Evolutionary conservation across 1,140 invertebrate genomes (phyloP).

Genomic region (Drosophila biarmipes): DNA sequence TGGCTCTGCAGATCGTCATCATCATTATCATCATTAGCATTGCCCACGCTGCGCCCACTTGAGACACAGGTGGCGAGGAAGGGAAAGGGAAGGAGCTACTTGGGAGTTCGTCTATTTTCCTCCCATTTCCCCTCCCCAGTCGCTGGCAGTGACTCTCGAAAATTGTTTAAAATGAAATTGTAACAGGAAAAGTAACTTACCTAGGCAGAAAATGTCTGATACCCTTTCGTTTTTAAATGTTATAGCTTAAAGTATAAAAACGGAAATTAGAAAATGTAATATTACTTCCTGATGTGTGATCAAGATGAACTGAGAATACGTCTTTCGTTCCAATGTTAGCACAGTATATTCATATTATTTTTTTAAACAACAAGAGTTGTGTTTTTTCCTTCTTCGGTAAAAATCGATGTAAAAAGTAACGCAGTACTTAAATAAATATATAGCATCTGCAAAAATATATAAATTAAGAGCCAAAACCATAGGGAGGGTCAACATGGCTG

Average conservation of each 20-base stretch:
- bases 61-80: conserved; percentile 5
- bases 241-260: neutral
- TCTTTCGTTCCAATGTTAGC: no score
- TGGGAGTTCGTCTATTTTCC: conserved; percentile 25
- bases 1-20: conserved; percentile 72
- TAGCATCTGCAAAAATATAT: no score
- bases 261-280: no score
- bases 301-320: no score
- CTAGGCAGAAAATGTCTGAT: conserved; percentile 1
- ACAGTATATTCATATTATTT: no score
- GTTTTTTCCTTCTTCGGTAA: no score
- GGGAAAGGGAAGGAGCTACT: conserved; percentile 21
- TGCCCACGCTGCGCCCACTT: conserved; percentile 55
- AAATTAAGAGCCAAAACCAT: neutral
- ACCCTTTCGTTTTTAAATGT: neutral
- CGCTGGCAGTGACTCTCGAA: conserved; percentile 73
- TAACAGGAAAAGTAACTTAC: conserved; percentile 25
- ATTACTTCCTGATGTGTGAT: no score
- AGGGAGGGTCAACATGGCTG: no score
- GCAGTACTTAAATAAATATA: no score
- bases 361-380: no score
- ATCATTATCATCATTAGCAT: conserved; percentile 68
- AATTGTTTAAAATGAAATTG: conserved; percentile 63
- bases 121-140: conserved; percentile 30
- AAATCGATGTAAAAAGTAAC: no score